Evolutionary conservation across 2,113 vertebrate species (phyloP).

Genomic region (Camelus bactrianus): DNA sequence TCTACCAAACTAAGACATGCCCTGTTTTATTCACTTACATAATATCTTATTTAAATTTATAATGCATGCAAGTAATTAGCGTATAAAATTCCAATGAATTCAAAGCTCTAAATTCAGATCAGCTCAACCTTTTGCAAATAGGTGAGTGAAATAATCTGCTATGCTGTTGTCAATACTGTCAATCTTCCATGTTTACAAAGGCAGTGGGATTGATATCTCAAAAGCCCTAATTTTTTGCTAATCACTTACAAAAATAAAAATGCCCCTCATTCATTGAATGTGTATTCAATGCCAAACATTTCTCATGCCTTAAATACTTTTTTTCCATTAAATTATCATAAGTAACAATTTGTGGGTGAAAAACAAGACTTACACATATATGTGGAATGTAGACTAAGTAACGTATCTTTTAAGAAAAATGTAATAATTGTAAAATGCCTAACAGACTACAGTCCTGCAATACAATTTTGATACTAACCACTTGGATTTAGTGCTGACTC

Average conservation of each 20-base stretch:
- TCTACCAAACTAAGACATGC: background rate
- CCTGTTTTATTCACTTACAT: background rate
- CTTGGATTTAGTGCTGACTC: background rate
- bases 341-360: background rate
- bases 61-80: constrained; percentile 3
- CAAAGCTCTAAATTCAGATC: constrained; percentile 52
- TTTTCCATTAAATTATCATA: background rate
- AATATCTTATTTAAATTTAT: constrained; percentile 67
- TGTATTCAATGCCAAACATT: background rate
- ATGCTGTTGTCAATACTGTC: constrained; percentile 59
- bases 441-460: background rate
- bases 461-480: background rate
- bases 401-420: background rate
- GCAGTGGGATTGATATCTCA: background rate
- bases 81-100: constrained; percentile 13
- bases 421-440: background rate
- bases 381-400: background rate
- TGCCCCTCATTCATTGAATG: background rate
- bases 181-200: constrained; percentile 2
- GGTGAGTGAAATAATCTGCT: background rate
- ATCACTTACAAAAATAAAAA: constrained; percentile 37
- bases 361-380: background rate
- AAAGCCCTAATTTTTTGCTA: background rate
- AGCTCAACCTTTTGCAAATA: constrained; percentile 42
- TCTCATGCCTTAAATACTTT: background rate